These are phyloP conservation scores for Triplophysa yarkandensis DNA, from an alignment of 2,797 vertebrate genomes.

Conservation along the genomic window DNA sequence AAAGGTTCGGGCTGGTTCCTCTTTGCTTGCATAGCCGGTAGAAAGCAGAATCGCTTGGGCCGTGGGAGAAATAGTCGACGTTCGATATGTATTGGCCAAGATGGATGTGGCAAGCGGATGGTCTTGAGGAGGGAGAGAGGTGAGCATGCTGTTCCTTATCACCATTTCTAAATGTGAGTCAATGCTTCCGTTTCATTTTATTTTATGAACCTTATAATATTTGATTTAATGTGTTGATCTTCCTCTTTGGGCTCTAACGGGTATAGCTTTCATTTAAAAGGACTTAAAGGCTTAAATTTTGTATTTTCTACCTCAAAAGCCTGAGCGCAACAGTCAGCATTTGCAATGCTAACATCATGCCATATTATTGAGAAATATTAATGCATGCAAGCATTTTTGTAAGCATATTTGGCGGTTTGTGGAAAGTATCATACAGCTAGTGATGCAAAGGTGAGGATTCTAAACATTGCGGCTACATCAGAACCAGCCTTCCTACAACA, in stretches of 20 bases:
- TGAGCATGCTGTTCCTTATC: conserved; percentile 65
- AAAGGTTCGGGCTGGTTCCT: conserved; percentile 33
- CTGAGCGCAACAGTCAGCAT: conserved; percentile 48
- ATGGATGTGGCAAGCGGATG: conserved; percentile 44
- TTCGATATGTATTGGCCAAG: conserved; percentile 15
- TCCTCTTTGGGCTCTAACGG: neutral
- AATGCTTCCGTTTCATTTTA: conserved; percentile 18
- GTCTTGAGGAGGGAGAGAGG: conserved; percentile 64
- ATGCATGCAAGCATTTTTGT: conserved; percentile 58
- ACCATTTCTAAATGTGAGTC: conserved; percentile 31
- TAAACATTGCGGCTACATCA: conserved; percentile 56
- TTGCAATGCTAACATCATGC: conserved; percentile 66
- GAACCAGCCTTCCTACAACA: conserved; percentile 40
- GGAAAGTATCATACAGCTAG: conserved; percentile 55
- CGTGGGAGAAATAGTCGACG: conserved; percentile 19
- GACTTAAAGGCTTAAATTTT: neutral
- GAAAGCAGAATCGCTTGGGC: conserved; percentile 23
- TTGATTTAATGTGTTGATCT: neutral
- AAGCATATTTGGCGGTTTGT: conserved; percentile 40
- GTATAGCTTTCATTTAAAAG: conserved; percentile 1
- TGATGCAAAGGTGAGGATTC: conserved; percentile 64
- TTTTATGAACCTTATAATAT: neutral
- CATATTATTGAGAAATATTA: conserved; percentile 61
- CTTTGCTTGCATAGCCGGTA: conserved; percentile 32
- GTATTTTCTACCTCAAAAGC: conserved; percentile 32